These are phyloP conservation scores for Orchestes rusci DNA, from an alignment of 2,888 invertebrate species.

Conservation along the genomic window DNA sequence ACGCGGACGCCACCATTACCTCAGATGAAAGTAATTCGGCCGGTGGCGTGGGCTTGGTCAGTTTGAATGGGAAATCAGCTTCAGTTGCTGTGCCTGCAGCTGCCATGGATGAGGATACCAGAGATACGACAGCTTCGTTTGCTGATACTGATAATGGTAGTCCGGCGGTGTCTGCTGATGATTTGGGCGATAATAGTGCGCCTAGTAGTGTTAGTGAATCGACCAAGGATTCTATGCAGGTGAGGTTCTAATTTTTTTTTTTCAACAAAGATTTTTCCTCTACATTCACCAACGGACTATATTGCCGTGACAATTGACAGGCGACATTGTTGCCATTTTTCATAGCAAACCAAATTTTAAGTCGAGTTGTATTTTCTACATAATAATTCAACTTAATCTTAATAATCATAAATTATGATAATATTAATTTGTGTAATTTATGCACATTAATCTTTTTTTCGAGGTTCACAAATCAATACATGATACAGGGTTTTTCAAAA, in stretches of 20 bases:
- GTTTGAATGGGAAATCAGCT: background rate
- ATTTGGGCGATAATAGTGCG: constrained; percentile 28
- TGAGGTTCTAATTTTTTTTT: too few relatives aligned
- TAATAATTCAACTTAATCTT: too few relatives aligned
- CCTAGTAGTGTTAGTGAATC: constrained; percentile 33
- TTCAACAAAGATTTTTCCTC: background rate
- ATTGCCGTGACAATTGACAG: background rate
- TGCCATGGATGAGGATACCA: constrained; percentile 61
- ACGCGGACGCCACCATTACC: constrained; percentile 38
- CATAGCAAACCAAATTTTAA: too few relatives aligned
- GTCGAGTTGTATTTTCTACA: too few relatives aligned
- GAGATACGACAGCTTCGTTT: constrained; percentile 66
- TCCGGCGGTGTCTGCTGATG: constrained; percentile 36
- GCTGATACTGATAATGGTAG: constrained; percentile 57
- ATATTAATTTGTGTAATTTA: too few relatives aligned
- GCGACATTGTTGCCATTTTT: too few relatives aligned
- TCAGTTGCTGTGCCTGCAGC: constrained; percentile 56
- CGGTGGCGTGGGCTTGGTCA: constrained; percentile 6
- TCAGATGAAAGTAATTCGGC: constrained; percentile 61
- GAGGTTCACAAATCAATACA: too few relatives aligned
- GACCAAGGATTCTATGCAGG: constrained; percentile 24
- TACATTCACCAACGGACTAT: background rate
- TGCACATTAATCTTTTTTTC: too few relatives aligned
- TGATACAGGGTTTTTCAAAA: too few relatives aligned
- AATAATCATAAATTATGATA: too few relatives aligned